Base-by-base conservation (phyloP, 2,113 vertebrate species). In the Platycercus adscitus region DNA sequence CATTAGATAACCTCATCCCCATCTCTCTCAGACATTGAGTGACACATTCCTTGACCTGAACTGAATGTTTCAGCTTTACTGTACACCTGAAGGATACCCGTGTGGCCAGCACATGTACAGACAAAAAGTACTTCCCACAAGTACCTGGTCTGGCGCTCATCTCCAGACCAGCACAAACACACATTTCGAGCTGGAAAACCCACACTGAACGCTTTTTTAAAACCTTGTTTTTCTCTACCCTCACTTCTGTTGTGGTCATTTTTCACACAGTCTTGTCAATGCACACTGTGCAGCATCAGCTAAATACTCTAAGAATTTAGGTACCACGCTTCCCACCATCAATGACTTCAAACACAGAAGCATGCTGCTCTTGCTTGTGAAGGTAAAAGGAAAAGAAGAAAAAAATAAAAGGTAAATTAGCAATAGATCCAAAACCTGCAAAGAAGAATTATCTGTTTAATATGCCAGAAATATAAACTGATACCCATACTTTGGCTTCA, bases 21-120 rank as follows among this genome's bases (percentile, higher is more conserved):
- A 43, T 18, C 50, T 18, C 55, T 68, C 12, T 44, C 0, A 0
- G n/a, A 44, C 2, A 0, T 0, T 10, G 24, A 89, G 60, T 1
- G 17, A 87, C 23, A 24, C 39, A 7, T 60, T 53, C 61, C 43
- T 35, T 50, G 56, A 56, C 56, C 78, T 17, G 21, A 82, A 58
- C 0, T 3, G 9, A 85, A 55, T 0, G 0, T 56, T 85, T n/a
- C 0, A 10, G 41, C 29, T 79, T 39, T 39, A 9, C 39, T 0
- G 0, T 4, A 25, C 9, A 10, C 61, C 73, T 55, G n/a, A 78
- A 79, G 84, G 81, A 75, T 56, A 55, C 16, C 24, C 16, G 1
- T 10, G 76, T 3, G 19, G 23, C 55, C 75, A 61, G 41, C 68
- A 24, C 18, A 56, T 2, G 0, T 29, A 15, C 17, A 41, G 28